Percentiles rank a stretch among this genome's conserved stretches.
Evolutionary conservation across 1,140 invertebrate species (phyloP).

Genomic region (Drosophila nasuta): DNA sequence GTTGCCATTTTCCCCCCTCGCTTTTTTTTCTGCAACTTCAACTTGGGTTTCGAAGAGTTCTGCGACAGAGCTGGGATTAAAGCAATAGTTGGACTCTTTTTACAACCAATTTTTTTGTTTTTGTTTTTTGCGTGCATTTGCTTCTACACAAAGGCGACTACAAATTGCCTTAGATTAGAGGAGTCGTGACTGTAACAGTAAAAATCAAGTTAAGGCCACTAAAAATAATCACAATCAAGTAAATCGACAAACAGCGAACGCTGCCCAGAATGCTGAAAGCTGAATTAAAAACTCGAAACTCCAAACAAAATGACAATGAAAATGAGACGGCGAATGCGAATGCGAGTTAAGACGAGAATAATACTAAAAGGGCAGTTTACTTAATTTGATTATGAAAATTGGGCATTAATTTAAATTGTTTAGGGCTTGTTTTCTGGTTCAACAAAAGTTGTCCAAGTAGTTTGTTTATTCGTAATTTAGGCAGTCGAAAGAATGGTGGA

Average conservation of each 20-base stretch:
- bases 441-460: background rate
- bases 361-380: background rate
- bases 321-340: background rate
- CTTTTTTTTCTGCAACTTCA: conserved; percentile 3
- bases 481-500: background rate
- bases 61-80: conserved; percentile 36
- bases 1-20: background rate
- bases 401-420: background rate
- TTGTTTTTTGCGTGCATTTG: background rate
- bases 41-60: conserved; percentile 29
- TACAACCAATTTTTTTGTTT: background rate
- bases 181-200: conserved; percentile 51
- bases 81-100: conserved; percentile 23
- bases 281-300: background rate
- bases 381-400: conserved; percentile 10
- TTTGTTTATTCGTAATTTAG: background rate
- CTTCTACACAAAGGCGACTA: conserved; percentile 40
- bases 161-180: conserved; percentile 59
- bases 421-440: background rate
- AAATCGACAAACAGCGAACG: conserved; percentile 15
- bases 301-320: background rate
- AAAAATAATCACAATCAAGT: conserved; percentile 36
- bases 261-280: background rate
- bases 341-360: background rate
- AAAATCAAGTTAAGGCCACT: conserved; percentile 33